Conservation (phyloP, 2,113 vertebrate genomes). For the Periophthalmodon schlosseri region DNA sequence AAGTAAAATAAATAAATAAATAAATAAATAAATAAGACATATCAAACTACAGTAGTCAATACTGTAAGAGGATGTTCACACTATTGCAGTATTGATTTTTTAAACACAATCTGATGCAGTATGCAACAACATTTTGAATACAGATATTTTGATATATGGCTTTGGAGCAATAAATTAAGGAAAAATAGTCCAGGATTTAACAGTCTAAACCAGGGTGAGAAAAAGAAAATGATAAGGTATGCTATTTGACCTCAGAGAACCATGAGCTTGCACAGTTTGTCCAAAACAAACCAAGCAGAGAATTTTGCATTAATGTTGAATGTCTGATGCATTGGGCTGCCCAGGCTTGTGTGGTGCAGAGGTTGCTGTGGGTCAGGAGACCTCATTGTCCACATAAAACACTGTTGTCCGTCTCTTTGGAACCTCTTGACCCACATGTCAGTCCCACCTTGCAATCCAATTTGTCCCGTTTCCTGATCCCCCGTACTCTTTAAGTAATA, state of each 20-base stretch:
- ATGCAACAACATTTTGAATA: too few species aligned
- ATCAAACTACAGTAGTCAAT: too few species aligned
- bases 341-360: neutral
- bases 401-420: neutral
- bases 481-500: constrained; percentile 59
- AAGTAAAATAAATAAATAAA: neutral
- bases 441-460: constrained; percentile 51
- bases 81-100: too few species aligned
- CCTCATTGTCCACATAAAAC: constrained; percentile 7
- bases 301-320: neutral
- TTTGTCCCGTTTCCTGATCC: constrained; percentile 48
- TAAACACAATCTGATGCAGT: too few species aligned
- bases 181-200: too few species aligned
- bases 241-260: neutral
- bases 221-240: neutral
- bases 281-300: neutral
- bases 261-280: neutral
- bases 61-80: too few species aligned
- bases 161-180: too few species aligned
- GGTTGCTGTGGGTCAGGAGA: constrained; percentile 10
- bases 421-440: constrained; percentile 23
- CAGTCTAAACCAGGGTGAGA: too few species aligned
- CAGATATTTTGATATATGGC: too few species aligned
- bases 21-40: neutral
- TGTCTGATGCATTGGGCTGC: neutral